Percentiles rank a stretch among this genome's conserved stretches.
phyloP scores from a whole-genome alignment of 1,140 invertebrate genomes.

The Scylla paramamosain region DNA sequence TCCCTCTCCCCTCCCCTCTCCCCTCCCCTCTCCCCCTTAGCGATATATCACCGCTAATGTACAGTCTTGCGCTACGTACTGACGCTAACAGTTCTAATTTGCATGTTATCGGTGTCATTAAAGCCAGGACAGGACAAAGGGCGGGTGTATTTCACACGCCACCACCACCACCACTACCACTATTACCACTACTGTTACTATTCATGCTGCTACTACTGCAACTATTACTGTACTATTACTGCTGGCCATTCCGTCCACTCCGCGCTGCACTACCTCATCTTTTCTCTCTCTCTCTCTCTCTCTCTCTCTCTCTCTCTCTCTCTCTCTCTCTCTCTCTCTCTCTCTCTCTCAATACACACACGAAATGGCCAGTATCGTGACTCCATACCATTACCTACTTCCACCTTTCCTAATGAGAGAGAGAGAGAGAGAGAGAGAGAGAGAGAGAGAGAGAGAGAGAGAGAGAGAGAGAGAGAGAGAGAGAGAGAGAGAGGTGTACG shows the following conservation, averaged over 20 bases:
- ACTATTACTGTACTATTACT: not conserved
- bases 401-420: conserved; percentile 7
- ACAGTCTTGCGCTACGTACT: not conserved
- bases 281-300: conserved; percentile 39
- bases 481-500: conserved; percentile 16
- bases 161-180: conserved; percentile 23
- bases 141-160: conserved; percentile 23
- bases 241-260: not conserved
- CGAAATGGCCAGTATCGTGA: not conserved
- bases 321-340: not conserved
- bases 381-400: not conserved
- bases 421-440: conserved; percentile 26
- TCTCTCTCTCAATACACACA: not conserved
- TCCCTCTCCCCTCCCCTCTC: not conserved
- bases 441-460: conserved; percentile 48
- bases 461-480: conserved; percentile 11
- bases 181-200: not conserved
- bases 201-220: not conserved
- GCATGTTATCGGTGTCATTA: conserved; percentile 60
- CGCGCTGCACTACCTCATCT: not conserved
- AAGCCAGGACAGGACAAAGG: conserved; percentile 28
- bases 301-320: conserved; percentile 36
- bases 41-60: conserved; percentile 64
- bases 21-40: not conserved
- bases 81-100: conserved; percentile 62